Evolutionary conservation across 2,888 invertebrate species (phyloP).

Genomic region (Crossocerus cetratus): DNA sequence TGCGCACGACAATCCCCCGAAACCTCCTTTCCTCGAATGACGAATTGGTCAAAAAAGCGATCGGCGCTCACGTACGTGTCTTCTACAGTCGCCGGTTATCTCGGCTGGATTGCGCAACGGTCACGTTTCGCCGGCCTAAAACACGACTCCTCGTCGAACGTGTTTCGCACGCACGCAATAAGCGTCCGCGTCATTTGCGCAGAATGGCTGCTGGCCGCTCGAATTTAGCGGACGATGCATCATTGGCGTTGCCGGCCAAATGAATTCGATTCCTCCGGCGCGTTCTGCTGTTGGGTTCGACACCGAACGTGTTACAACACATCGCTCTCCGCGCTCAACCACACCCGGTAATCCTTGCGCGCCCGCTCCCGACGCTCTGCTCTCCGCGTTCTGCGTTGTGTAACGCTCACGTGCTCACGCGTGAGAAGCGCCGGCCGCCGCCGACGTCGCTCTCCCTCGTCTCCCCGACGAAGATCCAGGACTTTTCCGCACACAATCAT

Average conservation of each 20-base stretch:
- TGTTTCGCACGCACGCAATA: too few species aligned
- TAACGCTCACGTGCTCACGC: constrained; percentile 40
- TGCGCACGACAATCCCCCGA: too few species aligned
- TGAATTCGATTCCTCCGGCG: constrained; percentile 11
- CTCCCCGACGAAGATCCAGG: constrained; percentile 2
- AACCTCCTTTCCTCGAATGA: too few species aligned
- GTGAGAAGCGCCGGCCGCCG: constrained; percentile 4
- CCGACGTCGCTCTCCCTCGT: background rate
- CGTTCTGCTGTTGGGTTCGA: constrained; percentile 24
- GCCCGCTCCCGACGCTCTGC: too few species aligned
- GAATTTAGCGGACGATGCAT: too few species aligned
- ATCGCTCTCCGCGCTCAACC: background rate
- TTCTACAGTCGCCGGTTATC: background rate
- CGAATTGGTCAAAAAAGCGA: too few species aligned
- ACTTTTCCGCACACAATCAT: background rate
- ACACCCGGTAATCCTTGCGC: constrained; percentile 12
- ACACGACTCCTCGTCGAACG: too few species aligned
- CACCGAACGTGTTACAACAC: constrained; percentile 9
- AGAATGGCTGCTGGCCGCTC: too few species aligned
- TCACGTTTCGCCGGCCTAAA: too few species aligned
- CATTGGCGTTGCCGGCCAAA: constrained; percentile 17
- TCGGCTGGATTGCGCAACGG: background rate
- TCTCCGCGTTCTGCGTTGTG: constrained; percentile 31
- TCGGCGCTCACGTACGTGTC: too few species aligned
- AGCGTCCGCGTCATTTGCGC: too few species aligned